Base-by-base conservation (phyloP, 1,140 invertebrate genomes). In the Conopomorpha cramerella region DNA sequence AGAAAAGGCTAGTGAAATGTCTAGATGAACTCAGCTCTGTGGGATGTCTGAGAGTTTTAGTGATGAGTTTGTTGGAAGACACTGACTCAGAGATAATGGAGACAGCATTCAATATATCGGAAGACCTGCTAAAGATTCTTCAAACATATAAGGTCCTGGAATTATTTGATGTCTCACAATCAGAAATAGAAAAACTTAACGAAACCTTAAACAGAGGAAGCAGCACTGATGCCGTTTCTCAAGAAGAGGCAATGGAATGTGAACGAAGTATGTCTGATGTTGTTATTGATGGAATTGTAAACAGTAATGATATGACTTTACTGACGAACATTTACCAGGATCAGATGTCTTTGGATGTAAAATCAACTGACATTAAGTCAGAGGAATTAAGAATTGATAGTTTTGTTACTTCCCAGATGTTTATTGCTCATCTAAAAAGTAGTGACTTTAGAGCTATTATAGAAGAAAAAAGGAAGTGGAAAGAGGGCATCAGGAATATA, bases 41-140 rank as follows among this genome's bases (percentile, higher is more conserved):
- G 28, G 85, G 83, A 16, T 89, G 87, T 45, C 74, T 90, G 2
- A 84, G 85, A 3, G 84, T 89, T 1, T 53, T 90, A 4, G 51
- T 88, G 0, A 70, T 78, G 27, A 81, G 85, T 2, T 47, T 90
- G 25, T 73, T 83, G 6, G 86, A 91, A 15, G 87, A 90, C 30
- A 83, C 82, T 38, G 87, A 91, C 56, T 68, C 86, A 1, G 83
- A 86, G 48, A 86, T 92, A 0, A 80, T 85, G 34, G 85, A 84
- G 41, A 60, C 68, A 8, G 78, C 87, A 0, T 76, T 84, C 0
- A 43, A 49, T 11, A 82, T 86, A 16, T 77, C 86, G 0, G 68
- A 57, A 8, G 71, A 81, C 34, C 50, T 91, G n/a, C 65, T 81
- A 13, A 50, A 63, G n/a, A 74, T 86, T 16, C 56, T 88, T 1